Base-by-base conservation (phyloP, 2,113 vertebrate genomes). In the Lota lota region DNA sequence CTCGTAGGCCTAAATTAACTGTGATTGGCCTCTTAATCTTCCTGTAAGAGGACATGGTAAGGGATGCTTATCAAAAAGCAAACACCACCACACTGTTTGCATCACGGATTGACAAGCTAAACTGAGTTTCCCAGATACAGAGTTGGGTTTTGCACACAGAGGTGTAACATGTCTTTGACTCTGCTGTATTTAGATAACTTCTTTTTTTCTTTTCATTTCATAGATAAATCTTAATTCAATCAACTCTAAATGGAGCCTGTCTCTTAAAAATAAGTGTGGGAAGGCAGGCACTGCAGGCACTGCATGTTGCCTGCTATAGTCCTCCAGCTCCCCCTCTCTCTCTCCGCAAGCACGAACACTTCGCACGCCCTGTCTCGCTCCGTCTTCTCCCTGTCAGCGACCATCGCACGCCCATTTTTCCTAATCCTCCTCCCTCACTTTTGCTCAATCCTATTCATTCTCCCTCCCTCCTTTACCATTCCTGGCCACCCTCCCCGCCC, bases 311-410 rank as follows among this genome's bases (percentile, higher is more conserved):
- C 15, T 15, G 22, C 21, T 59, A 24, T 56, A 86, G 87, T 85
- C 64, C 88, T 83, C 74, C 87, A 87, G 86, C 84, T 84, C 86
- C 88, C 86, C 79, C 80, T 85, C 69, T 83, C 80, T 88, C 78
- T 70, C 78, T 73, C 66, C 78, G 66, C 21, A 10, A 28, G 21
- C 57, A 50, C 63, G 67, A 63, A 70, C 66, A 72, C 66, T 69
- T 69, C 28, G 51, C 72, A 67, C 40, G 40, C 40, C 53, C 75
- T 64, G 50, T 51, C 33, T 74, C 70, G 68, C 22, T 47, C 36
- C 12, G 20, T 22, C 53, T 22, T 28, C 56, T 19, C 19, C 17
- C 66, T 17, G 8, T 54, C 60, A 40, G 70, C 61, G 59, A 36
- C 22, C 70, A 60, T 68, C 36, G 64, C 82, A 72, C 50, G n/a